phyloP scores from a whole-genome alignment of 2,888 invertebrate species.

The Erebia epiphron region DNA sequence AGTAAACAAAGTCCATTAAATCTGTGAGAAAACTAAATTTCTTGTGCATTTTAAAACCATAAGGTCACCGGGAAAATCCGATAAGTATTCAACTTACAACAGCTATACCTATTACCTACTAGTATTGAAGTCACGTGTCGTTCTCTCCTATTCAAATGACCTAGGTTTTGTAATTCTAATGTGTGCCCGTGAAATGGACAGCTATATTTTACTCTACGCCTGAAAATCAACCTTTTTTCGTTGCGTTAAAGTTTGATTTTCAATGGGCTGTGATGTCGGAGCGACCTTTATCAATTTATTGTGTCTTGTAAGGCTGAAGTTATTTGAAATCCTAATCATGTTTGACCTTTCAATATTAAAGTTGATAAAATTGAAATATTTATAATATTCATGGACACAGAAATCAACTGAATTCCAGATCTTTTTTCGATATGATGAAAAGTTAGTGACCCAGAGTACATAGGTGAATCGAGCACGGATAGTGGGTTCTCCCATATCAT shows the following conservation, averaged over 20 bases:
- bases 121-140: constrained; percentile 6
- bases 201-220: neutral
- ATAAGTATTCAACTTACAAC: neutral
- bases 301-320: constrained; percentile 7
- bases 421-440: no score
- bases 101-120: neutral
- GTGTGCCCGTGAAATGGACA: constrained; percentile 3
- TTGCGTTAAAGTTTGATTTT: neutral
- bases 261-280: neutral
- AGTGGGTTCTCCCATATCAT: no score
- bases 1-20: no score
- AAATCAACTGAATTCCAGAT: neutral
- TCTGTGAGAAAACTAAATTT: no score
- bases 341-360: constrained; percentile 21
- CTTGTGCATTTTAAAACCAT: no score
- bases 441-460: no score
- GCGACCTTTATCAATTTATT: constrained; percentile 2
- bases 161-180: constrained; percentile 9
- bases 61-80: no score
- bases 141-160: constrained; percentile 6
- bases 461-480: no score
- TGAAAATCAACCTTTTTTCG: neutral
- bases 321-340: constrained; percentile 33
- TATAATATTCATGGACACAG: neutral
- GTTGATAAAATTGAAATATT: constrained; percentile 10